These are phyloP conservation scores for Nymphalis polychloros DNA, from an alignment of 2,888 invertebrate genomes.

Conservation along the genomic window DNA sequence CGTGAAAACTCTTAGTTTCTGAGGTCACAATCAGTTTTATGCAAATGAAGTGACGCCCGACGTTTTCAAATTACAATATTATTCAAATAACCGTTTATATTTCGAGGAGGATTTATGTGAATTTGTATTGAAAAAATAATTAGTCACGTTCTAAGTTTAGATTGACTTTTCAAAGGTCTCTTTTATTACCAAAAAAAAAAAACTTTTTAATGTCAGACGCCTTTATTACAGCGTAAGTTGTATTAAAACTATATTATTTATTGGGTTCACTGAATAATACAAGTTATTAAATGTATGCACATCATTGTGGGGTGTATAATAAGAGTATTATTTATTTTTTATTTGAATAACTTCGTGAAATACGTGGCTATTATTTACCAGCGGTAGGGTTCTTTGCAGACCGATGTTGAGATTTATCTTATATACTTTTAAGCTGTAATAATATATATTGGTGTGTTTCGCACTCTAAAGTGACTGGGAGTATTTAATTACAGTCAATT, in stretches of 20 bases:
- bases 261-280: neutral
- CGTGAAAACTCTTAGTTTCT: conserved; percentile 43
- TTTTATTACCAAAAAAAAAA: neutral
- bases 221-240: neutral
- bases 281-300: no score
- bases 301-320: no score
- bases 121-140: conserved; percentile 25
- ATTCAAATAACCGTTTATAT: conserved; percentile 60
- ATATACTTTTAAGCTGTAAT: no score
- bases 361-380: no score
- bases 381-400: no score
- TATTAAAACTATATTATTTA: neutral
- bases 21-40: conserved; percentile 49
- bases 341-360: no score
- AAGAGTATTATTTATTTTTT: no score
- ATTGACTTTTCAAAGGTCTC: conserved; percentile 1
- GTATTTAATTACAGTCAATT: no score
- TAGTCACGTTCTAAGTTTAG: conserved; percentile 23
- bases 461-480: no score
- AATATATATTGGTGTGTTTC: no score
- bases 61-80: conserved; percentile 63
- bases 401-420: no score
- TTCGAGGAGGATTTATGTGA: conserved; percentile 41
- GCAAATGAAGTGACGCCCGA: conserved; percentile 49
- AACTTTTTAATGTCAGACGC: conserved; percentile 5